Base-by-base conservation (phyloP, 2,113 vertebrate species). In the Leucopsar rothschildi region DNA sequence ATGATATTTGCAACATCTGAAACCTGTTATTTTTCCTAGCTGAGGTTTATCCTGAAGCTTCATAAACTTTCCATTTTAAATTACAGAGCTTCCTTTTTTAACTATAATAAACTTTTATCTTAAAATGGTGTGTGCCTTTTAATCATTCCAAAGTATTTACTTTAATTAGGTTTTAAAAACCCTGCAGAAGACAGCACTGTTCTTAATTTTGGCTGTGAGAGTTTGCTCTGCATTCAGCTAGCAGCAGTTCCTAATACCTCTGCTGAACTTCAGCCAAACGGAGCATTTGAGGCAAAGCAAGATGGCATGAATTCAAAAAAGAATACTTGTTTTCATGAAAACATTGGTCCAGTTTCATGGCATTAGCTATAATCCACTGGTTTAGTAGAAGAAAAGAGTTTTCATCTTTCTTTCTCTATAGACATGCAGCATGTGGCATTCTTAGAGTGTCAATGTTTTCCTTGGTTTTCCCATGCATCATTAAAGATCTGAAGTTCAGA, bases 31-130 rank as follows among this genome's bases (percentile, higher is more conserved):
- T 98, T 95, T 96, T 96, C 78, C 73, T 95, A 96, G 91, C 96
- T 97, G 97, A 98, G 97, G 96, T 98, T 97, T 97, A 97, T 97
- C 92, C 96, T 93, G 93, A 90, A 97, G 96, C 95, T 98, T 96
- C 97, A 95, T 96, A 97, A 98, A 96, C 97, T 97, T 98, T 98
- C 97, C 96, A 97, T 98, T 98, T 98, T 97, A 98, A 98, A 98
- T 98, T 97, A 97, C 50, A 97, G 97, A 97, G 97, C 97, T 97
- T 97, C 95, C 96, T 96, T 97, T 96, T 96, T 96, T 96, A 96
- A 98, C 96, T 97, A 97, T 97, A 97, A 97, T 97, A 97, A 98
- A 98, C 97, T 97, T 98, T 98, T 98, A 97, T 97, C 98, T 98
- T 96, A 96, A 98, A 98, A 97, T 97, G 95, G 88, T 97, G 95